These are phyloP conservation scores for Micronisus gabar DNA, from an alignment of 2,113 vertebrate genomes.

Conservation along the genomic window DNA sequence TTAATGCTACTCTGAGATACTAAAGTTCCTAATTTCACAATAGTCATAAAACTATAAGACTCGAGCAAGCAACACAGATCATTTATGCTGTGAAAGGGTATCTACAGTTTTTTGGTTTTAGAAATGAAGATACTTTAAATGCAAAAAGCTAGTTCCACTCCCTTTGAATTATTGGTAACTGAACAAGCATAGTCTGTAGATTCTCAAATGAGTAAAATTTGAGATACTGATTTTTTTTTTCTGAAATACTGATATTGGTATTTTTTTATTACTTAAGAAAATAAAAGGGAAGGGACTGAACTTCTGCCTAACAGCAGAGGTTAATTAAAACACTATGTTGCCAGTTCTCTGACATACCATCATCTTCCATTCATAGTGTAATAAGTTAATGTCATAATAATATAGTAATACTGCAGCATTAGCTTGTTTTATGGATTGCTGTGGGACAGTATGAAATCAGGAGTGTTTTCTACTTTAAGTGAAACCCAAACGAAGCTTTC, in stretches of 20 bases:
- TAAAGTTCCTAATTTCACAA: neutral
- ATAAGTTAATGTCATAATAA: neutral
- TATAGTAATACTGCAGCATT: neutral
- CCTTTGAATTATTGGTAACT: neutral
- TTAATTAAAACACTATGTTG: neutral
- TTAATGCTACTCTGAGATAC: neutral
- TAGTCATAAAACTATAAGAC: neutral
- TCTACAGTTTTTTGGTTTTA: neutral
- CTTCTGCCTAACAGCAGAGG: neutral
- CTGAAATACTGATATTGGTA: neutral
- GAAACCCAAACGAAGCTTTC: neutral
- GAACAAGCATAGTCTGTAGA: neutral
- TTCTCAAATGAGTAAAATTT: neutral
- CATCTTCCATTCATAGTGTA: neutral
- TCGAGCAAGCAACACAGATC: rapidly evolving
- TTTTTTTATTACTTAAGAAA: neutral
- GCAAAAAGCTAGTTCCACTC: neutral
- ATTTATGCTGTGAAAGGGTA: neutral
- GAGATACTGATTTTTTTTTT: neutral
- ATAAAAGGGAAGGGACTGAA: rapidly evolving
- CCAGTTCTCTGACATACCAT: neutral
- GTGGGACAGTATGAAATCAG: neutral
- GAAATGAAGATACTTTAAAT: neutral
- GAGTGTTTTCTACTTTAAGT: neutral
- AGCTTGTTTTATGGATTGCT: neutral